Percentiles rank a stretch among this genome's conserved stretches.
Evolutionary conservation across 2,797 vertebrate genomes (phyloP).

Genomic region (Adrianichthys oophorus): DNA sequence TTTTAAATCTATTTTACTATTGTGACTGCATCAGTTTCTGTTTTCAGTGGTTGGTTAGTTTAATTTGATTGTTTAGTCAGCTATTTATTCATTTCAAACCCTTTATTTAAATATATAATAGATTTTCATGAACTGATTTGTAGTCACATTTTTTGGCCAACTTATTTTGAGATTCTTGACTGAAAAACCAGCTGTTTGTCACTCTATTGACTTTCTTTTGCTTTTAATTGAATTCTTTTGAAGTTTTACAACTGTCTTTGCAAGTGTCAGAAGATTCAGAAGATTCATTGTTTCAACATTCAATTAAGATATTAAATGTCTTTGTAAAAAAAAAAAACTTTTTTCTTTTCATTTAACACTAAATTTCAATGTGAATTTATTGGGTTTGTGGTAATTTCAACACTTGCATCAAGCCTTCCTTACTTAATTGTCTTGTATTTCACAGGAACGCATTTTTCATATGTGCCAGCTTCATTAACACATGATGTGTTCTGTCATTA

Average conservation of each 20-base stretch:
- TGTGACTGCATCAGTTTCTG: no score
- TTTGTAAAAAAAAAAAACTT: neutral
- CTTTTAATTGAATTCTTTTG: neutral
- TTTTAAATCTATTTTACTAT: no score
- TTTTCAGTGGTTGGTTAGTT: no score
- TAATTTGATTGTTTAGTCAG: no score
- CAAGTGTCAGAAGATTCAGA: neutral
- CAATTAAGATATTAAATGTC: neutral
- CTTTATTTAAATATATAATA: no score
- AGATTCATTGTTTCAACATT: neutral
- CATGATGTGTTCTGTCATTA: conserved; percentile 69
- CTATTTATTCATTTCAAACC: no score
- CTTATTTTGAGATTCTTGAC: neutral
- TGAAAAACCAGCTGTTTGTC: neutral
- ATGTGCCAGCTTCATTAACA: conserved; percentile 69
- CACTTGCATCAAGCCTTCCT: conserved; percentile 39
- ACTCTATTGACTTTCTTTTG: neutral
- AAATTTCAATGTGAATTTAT: neutral
- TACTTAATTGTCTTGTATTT: conserved; percentile 52
- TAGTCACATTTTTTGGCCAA: neutral
- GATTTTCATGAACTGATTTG: neutral
- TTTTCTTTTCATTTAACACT: neutral
- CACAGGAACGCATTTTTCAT: conserved; percentile 45
- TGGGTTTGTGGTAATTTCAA: conserved; percentile 33
- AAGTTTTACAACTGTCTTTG: no score